Base-by-base conservation (phyloP, 1,140 invertebrate genomes). In the Papilio polyxenes region DNA sequence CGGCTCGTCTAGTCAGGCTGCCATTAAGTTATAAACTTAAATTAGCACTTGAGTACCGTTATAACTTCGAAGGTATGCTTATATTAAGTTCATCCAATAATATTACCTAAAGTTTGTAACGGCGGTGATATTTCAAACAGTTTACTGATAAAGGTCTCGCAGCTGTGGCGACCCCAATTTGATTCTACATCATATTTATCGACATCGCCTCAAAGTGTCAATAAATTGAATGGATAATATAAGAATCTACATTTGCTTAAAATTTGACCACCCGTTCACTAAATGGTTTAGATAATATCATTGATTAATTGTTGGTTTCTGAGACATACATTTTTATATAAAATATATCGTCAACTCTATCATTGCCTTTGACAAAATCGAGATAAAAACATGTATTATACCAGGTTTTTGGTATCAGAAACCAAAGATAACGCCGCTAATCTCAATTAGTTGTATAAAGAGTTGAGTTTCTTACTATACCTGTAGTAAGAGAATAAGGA, bases 11-110 rank as follows among this genome's bases (percentile, higher is more conserved):
- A 79, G 51, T 23, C 53, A 8, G 59, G 65, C 1, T 11, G 40
- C 65, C 53, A 79, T 79, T 37, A 79, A 79, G 77, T 79, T 62
- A n/a, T 79, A 79, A 79, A 79, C 77, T 79, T 79, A 79, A 62
- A 79, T 79, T 79, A 79, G 23, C 77, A 79, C 77, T 79, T 59
- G 56, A 56, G 37, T n/a, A 56, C 53, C 49, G 53, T 40, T 56
- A 78, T 78, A 69, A 80, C 78, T 80, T 80, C 7, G 40, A 62
- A 80, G 78, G 78, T 80, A 44, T 31, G 44, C 78, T 40, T 37
- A 72, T 65, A 62, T 62, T 79, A 80, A 59, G 56, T 80, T 80
- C 59, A 80, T 80, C 62, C 78, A 80, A 80, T 80, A 80, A 80
- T 51, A 80, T 80, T 69, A 49, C 56, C 59, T 49, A 80, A 80